phyloP scores from a whole-genome alignment of 1,140 invertebrate species.

The Micrasema longulum region DNA sequence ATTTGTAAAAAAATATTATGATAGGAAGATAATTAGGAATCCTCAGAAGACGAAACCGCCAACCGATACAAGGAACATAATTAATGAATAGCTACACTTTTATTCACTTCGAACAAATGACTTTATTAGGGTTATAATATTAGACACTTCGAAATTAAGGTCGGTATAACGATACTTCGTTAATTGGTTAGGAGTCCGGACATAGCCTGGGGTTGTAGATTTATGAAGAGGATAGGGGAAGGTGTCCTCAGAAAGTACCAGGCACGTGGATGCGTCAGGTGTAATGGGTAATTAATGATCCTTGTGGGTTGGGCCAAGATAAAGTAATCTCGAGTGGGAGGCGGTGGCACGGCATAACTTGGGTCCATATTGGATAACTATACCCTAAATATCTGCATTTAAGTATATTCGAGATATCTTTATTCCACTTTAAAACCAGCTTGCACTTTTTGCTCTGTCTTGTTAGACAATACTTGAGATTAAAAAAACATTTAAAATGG shows the following conservation, averaged over 20 bases:
- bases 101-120: conserved; percentile 46
- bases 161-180: conserved; percentile 45
- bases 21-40: conserved; percentile 38
- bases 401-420: too few relatives aligned
- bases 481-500: too few relatives aligned
- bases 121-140: conserved; percentile 49
- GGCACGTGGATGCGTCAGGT: conserved; percentile 46
- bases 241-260: conserved; percentile 2
- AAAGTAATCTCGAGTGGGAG: conserved; percentile 27
- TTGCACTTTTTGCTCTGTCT: background rate
- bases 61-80: conserved; percentile 31
- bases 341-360: conserved; percentile 13
- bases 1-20: conserved; percentile 47
- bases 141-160: conserved; percentile 52
- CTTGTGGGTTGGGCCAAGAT: conserved; percentile 9
- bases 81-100: conserved; percentile 46
- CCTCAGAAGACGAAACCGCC: conserved; percentile 17
- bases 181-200: too few relatives aligned
- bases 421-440: background rate
- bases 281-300: conserved; percentile 23
- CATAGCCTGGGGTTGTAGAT: conserved; percentile 30
- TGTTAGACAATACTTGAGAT: too few relatives aligned
- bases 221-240: conserved; percentile 26
- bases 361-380: too few relatives aligned
- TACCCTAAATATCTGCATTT: too few relatives aligned